phyloP scores from a whole-genome alignment of 2,797 vertebrate genomes.

The Poeciliopsis infans region DNA sequence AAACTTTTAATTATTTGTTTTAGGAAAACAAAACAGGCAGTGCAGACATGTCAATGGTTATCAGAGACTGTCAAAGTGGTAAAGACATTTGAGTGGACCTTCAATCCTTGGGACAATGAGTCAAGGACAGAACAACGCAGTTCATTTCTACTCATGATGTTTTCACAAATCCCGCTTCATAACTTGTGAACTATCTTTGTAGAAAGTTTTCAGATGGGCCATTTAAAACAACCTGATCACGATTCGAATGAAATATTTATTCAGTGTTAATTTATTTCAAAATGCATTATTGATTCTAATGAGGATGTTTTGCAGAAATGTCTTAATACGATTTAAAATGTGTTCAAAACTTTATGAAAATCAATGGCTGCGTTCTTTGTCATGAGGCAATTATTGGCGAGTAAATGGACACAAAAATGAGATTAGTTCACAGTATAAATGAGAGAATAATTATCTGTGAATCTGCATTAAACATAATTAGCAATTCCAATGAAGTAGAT shows the following conservation, averaged over 20 bases:
- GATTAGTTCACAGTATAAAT: slow-evolving; percentile 57
- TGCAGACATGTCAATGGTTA: too few relatives aligned
- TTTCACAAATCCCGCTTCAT: neutral
- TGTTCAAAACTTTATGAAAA: slow-evolving; percentile 40
- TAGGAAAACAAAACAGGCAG: too few relatives aligned
- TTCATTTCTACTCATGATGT: neutral
- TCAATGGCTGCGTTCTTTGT: slow-evolving; percentile 27
- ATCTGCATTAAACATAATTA: slow-evolving; percentile 72
- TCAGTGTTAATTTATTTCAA: slow-evolving; percentile 20
- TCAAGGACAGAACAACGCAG: neutral
- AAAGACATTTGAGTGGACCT: neutral
- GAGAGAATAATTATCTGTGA: slow-evolving; percentile 68
- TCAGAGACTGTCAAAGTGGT: neutral
- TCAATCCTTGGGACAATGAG: neutral
- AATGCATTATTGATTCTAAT: slow-evolving; percentile 33
- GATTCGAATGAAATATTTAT: slow-evolving; percentile 16
- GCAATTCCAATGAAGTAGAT: slow-evolving; percentile 69
- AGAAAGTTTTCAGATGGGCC: slow-evolving; percentile 9
- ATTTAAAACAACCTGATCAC: neutral
- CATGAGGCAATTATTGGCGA: slow-evolving; percentile 46
- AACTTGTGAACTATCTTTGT: neutral
- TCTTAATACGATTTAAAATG: slow-evolving; percentile 31
- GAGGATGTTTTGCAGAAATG: slow-evolving; percentile 15
- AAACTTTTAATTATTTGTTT: too few relatives aligned
- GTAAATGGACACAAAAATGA: slow-evolving; percentile 58